Base-by-base conservation (phyloP, 2,888 invertebrate species). In the Monopis laevigella region DNA sequence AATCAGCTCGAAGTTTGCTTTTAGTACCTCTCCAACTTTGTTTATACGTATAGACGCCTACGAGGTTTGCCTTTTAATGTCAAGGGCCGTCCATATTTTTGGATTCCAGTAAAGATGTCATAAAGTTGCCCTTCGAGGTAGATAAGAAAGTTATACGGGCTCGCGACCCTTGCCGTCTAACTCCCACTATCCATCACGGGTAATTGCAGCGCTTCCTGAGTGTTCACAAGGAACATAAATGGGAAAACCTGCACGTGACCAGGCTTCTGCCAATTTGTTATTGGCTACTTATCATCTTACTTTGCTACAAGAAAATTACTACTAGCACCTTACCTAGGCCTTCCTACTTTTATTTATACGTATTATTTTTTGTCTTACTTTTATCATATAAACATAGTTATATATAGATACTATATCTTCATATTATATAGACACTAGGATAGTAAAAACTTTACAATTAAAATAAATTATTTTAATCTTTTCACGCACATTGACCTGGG, bases 101-200 rank as follows among this genome's bases (percentile, higher is more conserved):
- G 63, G 66, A 63, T 65, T 67, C 62, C 55, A 65, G 62, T 69
- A 68, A 72, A 70, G 67, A 70, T 70, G 70, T 71, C 71, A 70
- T 68, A 70, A 71, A 68, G 65, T 70, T 71, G 61, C 62, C 59
- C 62, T 65, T 62, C 58, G 59, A 68, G 63, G 64, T 56, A 71
- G 68, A 71, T 70, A 71, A 71, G 71, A 64, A 70, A 71, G 69
- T 71, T 70, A 66, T 68, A 67, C 63, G 64, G 63, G 51, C 62
- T 58, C 51, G 62, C 56, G 68, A 59, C 68, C 70, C 67, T 63
- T 62, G 62, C 56, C 65, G 56, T 65, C 65, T 60, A 70, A 72
- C 69, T 69, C 68, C 55, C 54, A 61, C 69, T 66, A 72, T 72
- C 69, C 65, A 71, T 72, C 72, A 71, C 61, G 54, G 59, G 65